Base-by-base conservation (phyloP, 1,140 invertebrate genomes). In the Bombus polaris region DNA sequence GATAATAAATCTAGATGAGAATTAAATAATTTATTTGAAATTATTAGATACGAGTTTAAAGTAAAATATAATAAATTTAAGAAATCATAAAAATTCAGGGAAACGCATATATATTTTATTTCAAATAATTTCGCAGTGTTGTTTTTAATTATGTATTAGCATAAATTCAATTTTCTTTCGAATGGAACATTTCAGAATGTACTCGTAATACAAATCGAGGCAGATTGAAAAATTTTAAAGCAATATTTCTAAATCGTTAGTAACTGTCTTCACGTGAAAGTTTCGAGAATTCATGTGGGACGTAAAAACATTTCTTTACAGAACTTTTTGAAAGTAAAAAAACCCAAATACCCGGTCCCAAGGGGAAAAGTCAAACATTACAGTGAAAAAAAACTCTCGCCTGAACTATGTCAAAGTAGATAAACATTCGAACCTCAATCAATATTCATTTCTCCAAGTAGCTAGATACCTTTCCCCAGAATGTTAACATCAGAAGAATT, bases 381-480 rank as follows among this genome's bases (percentile, higher is more conserved):
- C 35, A 28, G 1, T 12, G 13, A 8, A 22, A 9, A 39, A 53
- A 78, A 62, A 79, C 44, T 79, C 13, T 35, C 25, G n/a, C 28
- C 32, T 8, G 0, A 79, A 47, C n/a, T 47, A 47, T 53, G 42
- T 47, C 42, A 37, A 3, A 32, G 32, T 47, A 68, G 42, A 47
- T 77, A 57, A 62, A 77, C 28, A 65, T 37, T 62, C 28, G 28
- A 32, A 35, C 65, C 32, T 18, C n/a, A 9, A 66, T 66, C n/a
- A 66, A 66, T 66, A 66, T 79, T 78, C 59, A 79, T 66, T 44
- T 66, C n/a, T 32, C 22, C 9, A 79, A 44, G n/a, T n/a, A 65
- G 35, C 47, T 59, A 18, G 35, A 22, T 39, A 59, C 39, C 37
- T 57, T 39, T 42, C n/a, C 9, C 6, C 3, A 13, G 28, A 42